A percentile compares a stretch with the other conserved stretches of the same genome.
phyloP scores from a whole-genome alignment of 2,888 invertebrate genomes.

The Harpagoxenus sublaevis region DNA sequence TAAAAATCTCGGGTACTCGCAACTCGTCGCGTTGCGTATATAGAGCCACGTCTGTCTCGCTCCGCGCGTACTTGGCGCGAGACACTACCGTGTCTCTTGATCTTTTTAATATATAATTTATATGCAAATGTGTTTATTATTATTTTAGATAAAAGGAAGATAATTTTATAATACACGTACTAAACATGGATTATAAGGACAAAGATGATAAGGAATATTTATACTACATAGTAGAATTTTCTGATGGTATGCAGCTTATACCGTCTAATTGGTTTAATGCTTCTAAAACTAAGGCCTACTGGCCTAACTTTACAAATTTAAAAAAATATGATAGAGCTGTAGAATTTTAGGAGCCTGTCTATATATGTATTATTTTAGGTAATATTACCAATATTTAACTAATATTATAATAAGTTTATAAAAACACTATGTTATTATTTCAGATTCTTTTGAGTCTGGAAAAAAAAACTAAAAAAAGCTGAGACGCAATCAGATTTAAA shows the following conservation, averaged over 20 bases:
- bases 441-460: constrained; percentile 2
- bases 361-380: background rate
- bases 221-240: background rate
- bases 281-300: constrained; percentile 7
- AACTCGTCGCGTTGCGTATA: too few relatives aligned
- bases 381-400: background rate
- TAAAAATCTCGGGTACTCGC: too few relatives aligned
- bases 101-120: too few relatives aligned
- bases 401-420: background rate
- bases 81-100: too few relatives aligned
- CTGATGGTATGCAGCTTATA: constrained; percentile 4
- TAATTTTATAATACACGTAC: background rate
- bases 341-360: background rate
- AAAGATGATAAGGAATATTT: background rate
- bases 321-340: background rate
- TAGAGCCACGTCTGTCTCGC: too few relatives aligned
- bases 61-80: too few relatives aligned
- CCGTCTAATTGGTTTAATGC: background rate
- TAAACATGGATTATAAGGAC: background rate
- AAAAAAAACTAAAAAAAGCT: constrained; percentile 14
- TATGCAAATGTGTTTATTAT: too few relatives aligned
- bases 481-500: background rate
- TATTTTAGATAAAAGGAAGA: too few relatives aligned
- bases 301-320: constrained; percentile 2
- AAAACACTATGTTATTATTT: background rate